These are phyloP conservation scores for Leucopsar rothschildi DNA, from an alignment of 2,113 vertebrate genomes.

Conservation along the genomic window DNA sequence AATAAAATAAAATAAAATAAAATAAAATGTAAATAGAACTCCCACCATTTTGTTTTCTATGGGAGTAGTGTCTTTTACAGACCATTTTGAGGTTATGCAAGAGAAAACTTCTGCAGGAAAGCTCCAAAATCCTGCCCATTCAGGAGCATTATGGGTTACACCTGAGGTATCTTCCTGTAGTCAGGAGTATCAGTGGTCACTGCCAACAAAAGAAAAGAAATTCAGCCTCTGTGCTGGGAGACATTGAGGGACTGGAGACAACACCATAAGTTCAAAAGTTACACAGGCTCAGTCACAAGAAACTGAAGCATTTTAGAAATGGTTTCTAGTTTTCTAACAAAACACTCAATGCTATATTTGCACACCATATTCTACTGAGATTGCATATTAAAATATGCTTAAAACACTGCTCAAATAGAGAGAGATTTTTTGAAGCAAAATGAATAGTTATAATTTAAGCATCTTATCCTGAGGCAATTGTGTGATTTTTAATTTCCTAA, in stretches of 20 bases:
- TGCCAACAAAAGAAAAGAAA: not conserved
- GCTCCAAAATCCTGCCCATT: not conserved
- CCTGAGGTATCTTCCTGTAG: fast-evolving
- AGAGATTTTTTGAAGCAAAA: not conserved
- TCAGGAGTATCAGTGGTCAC: not conserved
- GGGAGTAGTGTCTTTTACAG: not conserved
- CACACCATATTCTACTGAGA: not conserved
- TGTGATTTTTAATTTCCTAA: not conserved
- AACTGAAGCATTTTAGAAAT: not conserved
- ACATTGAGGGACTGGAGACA: not conserved
- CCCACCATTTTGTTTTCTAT: not conserved
- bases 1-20: not conserved
- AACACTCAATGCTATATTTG: not conserved
- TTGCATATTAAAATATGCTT: not conserved
- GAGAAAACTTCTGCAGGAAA: not conserved
- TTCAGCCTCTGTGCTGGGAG: not conserved
- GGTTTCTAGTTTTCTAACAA: not conserved
- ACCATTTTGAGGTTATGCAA: not conserved
- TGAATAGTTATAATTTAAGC: not conserved
- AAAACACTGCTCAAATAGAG: not conserved
- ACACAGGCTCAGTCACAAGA: not conserved
- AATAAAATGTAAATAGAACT: not conserved
- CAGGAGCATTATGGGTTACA: not conserved
- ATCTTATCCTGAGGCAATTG: not conserved
- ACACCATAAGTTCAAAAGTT: not conserved